A percentile compares a stretch with the other conserved stretches of the same genome.
These are phyloP conservation scores for Xerus rutilus DNA, from an alignment of 2,797 vertebrate species.

Conservation along the genomic window DNA sequence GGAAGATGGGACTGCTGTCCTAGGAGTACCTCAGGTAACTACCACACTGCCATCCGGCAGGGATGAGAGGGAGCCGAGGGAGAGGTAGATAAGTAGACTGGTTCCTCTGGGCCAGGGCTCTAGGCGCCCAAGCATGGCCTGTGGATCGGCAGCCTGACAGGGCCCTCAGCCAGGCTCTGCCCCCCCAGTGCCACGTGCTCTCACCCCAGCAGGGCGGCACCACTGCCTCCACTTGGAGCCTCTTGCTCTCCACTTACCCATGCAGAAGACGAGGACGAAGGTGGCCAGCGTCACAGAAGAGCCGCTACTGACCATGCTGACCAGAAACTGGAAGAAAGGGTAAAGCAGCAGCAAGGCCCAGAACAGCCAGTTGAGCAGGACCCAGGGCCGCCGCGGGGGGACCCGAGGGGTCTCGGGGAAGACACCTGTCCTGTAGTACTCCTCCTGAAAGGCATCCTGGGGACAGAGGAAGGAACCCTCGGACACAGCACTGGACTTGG, in stretches of 20 bases:
- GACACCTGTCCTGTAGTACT: constrained; percentile 91
- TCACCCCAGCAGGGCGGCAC: not conserved
- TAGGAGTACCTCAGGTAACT: fast-evolving
- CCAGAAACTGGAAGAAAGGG: constrained; percentile 91
- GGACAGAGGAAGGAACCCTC: constrained; percentile 44
- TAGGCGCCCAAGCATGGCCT: too few relatives aligned
- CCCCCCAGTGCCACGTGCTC: not conserved
- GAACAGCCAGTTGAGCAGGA: constrained; percentile 95
- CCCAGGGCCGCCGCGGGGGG: constrained; percentile 90
- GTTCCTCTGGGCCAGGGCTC: too few relatives aligned
- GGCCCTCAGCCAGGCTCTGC: not conserved
- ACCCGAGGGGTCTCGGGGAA: constrained; percentile 90
- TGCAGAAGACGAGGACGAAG: constrained; percentile 90
- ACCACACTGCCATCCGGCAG: fast-evolving
- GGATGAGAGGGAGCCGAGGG: too few relatives aligned
- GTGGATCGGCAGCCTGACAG: too few relatives aligned
- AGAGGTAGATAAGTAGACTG: fast-evolving
- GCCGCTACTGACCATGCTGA: constrained; percentile 91
- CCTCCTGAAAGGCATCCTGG: constrained; percentile 96
- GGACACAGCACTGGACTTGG: fast-evolving
- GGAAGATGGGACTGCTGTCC: fast-evolving
- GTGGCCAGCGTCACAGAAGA: constrained; percentile 91
- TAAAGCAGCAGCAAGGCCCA: constrained; percentile 94
- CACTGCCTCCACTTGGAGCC: not conserved
- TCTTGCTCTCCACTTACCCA: constrained; percentile 90